Evolutionary conservation across 2,888 invertebrate species (phyloP).

Genomic region (Sturmia bella): DNA sequence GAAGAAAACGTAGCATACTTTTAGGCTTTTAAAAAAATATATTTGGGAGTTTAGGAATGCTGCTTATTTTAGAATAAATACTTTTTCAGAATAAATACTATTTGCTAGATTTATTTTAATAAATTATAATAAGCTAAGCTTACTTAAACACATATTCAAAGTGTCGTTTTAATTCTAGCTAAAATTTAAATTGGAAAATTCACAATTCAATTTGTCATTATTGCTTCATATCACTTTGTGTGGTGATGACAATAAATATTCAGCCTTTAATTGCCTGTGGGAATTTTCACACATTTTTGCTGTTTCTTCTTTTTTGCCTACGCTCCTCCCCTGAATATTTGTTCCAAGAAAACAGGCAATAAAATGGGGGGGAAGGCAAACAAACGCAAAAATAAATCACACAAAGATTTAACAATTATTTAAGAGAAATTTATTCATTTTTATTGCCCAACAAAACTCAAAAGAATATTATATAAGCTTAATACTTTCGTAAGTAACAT

Average conservation of each 20-base stretch:
- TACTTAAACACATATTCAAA: not conserved
- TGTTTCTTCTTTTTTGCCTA: not conserved
- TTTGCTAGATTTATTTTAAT: too few species aligned
- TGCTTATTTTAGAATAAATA: too few species aligned
- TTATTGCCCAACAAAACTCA: not conserved
- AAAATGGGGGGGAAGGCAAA: not conserved
- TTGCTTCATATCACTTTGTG: not conserved
- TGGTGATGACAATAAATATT: constrained; percentile 24
- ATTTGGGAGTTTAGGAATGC: too few species aligned
- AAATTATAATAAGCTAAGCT: too few species aligned
- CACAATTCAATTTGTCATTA: constrained; percentile 16
- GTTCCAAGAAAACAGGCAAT: not conserved
- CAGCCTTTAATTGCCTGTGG: constrained; percentile 55
- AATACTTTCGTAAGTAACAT: too few species aligned
- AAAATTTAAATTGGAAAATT: not conserved
- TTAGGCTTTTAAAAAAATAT: too few species aligned
- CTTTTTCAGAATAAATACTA: too few species aligned
- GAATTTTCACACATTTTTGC: constrained; percentile 62
- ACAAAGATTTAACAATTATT: constrained; percentile 18
- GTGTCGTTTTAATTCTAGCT: not conserved
- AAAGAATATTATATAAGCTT: too few species aligned
- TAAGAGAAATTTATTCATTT: not conserved
- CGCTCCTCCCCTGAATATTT: not conserved
- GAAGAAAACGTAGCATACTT: too few species aligned
- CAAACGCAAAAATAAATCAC: not conserved